Evolutionary conservation across 2,113 vertebrate species (phyloP).

Genomic region (Lagopus leucura): DNA sequence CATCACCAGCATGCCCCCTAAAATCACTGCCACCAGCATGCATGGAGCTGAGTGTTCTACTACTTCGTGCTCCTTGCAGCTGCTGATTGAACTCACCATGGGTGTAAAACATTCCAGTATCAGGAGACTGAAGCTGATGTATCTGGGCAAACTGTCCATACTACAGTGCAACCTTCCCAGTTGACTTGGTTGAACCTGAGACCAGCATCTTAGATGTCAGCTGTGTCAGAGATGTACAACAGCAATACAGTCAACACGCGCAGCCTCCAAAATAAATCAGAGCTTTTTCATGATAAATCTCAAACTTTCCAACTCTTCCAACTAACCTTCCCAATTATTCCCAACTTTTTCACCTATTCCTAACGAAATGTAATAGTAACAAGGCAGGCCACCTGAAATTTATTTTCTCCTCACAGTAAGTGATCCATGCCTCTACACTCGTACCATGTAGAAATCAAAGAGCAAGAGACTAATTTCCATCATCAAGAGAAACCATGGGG

Average conservation of each 20-base stretch:
- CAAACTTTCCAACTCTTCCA: not conserved
- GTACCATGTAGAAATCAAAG: not conserved
- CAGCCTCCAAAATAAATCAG: not conserved
- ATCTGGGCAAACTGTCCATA: not conserved
- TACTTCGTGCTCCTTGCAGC: not conserved
- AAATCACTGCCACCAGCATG: not conserved
- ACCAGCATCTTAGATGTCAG: not conserved
- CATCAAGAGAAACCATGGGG: not conserved
- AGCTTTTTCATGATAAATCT: not conserved
- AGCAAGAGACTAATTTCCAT: not conserved
- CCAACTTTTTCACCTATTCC: no score
- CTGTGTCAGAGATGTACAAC: not conserved
- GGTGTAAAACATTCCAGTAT: not conserved
- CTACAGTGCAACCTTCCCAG: not conserved
- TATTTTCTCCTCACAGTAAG: not conserved
- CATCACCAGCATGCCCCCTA: no score
- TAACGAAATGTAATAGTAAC: not conserved
- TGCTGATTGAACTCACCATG: not conserved
- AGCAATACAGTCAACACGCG: fast-evolving
- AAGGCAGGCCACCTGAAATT: not conserved
- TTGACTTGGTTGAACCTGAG: not conserved
- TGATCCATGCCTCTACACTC: not conserved
- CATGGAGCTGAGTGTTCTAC: fast-evolving
- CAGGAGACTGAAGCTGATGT: not conserved
- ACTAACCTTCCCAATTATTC: no score